Conservation (phyloP, 2,113 vertebrate species). For the Thunnus thynnus region DNA sequence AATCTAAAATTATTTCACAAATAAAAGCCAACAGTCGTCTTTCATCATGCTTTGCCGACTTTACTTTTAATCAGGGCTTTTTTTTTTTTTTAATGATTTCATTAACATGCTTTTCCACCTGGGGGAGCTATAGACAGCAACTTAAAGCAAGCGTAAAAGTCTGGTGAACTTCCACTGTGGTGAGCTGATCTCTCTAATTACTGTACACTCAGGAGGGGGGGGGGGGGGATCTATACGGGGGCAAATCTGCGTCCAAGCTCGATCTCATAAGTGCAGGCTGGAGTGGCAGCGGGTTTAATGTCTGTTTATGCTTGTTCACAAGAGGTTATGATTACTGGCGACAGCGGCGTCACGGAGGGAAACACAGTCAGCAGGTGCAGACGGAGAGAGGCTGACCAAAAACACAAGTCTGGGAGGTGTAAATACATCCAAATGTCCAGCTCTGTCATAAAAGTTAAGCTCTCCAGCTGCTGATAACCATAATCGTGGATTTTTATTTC, state of each 20-base stretch:
- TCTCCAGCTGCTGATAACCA: slow-evolving; percentile 16
- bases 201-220: slow-evolving; percentile 20
- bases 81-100: background rate
- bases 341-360: slow-evolving; percentile 52
- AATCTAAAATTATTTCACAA: background rate
- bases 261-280: slow-evolving; percentile 74
- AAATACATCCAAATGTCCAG: slow-evolving; percentile 35
- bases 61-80: background rate
- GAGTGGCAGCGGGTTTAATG: slow-evolving; percentile 60
- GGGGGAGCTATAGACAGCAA: slow-evolving; percentile 70
- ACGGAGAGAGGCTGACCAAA: slow-evolving; percentile 31
- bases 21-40: background rate
- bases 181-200: slow-evolving; percentile 63
- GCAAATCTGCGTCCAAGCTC: slow-evolving; percentile 57
- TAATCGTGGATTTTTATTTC: slow-evolving; percentile 14
- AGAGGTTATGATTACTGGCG: slow-evolving; percentile 67
- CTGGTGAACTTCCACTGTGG: slow-evolving; percentile 14
- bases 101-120: slow-evolving; percentile 39
- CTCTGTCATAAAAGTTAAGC: slow-evolving; percentile 11
- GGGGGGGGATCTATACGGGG: slow-evolving; percentile 37
- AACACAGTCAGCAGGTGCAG: slow-evolving; percentile 70
- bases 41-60: background rate
- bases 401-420: slow-evolving; percentile 25
- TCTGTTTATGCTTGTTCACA: slow-evolving; percentile 61
- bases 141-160: background rate